Base-by-base conservation (phyloP, 2,113 vertebrate species). In the Elgaria multicarinata region DNA sequence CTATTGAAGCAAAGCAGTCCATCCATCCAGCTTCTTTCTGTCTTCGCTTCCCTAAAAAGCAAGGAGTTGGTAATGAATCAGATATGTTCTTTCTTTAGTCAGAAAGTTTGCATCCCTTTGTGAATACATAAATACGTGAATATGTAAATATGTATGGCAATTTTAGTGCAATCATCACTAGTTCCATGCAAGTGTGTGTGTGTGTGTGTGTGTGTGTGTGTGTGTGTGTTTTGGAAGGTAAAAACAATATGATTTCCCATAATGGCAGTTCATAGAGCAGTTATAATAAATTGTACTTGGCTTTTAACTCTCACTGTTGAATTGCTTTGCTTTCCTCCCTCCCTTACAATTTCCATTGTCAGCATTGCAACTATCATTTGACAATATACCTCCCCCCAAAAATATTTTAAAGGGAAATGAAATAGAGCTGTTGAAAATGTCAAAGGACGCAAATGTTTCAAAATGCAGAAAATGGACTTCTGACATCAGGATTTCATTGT, bases 1-100 rank as follows among this genome's bases (percentile, higher is more conserved):
- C 44, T 42, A 72, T 72, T 78, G 69, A 85, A 90, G 75, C 67
- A 67, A 84, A 87, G 62, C 64, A 90, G 83, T 79, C n/a, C 72
- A 86, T n/a, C 79, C 46, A 69, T 44, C 50, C 69, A 22, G 46
- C n/a, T 26, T 69, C 75, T 22, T 81, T 31, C 1, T 42, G 55
- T 4, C 33, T 80, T 16, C 16, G 33, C 33, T 22, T 36, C 44
- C 39, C 83, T 76, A 62, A 3, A 18, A 36, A 64, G 66, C 0
- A 0, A 18, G 13, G 33, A 87, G 31, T 74, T 89, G 46, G 1
- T 3, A 39, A 44, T 31, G 75, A 79, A 90, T 50, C 66, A 36
- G 24, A 0, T 50, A 16, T 86, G 72, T 83, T 39, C 55, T 24
- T 50, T 90, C 33, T 22, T 55, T 83, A 0, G 20, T 77, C 50